These are phyloP conservation scores for Tylochromis polylepis DNA, from an alignment of 2,113 vertebrate species.

Conservation along the genomic window DNA sequence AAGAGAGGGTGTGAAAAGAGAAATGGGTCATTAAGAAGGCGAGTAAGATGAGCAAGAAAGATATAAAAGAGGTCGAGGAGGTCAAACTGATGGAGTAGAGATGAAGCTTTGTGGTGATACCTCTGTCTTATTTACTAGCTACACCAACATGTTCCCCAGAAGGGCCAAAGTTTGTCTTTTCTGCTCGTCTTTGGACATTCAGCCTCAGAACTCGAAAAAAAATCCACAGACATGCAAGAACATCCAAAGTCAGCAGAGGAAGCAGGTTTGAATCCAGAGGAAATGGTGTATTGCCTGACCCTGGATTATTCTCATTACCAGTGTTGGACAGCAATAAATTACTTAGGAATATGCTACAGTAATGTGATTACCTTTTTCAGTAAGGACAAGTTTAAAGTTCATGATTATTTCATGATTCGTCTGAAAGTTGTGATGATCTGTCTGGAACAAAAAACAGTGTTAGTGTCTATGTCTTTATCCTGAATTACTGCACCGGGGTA, in stretches of 20 bases:
- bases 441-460: neutral
- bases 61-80: constrained; percentile 16
- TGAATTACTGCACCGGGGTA: neutral
- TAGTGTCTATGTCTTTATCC: neutral
- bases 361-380: neutral
- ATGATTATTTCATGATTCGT: neutral
- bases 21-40: neutral
- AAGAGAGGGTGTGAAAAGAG: neutral
- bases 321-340: neutral
- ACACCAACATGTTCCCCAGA: neutral
- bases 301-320: neutral
- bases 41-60: neutral
- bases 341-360: neutral
- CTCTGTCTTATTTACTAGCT: neutral
- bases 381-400: neutral
- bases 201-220: neutral
- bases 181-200: neutral
- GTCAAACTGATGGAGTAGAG: neutral
- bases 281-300: neutral
- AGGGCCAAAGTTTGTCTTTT: rapidly evolving
- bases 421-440: neutral
- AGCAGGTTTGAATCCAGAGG: neutral
- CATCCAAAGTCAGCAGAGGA: neutral
- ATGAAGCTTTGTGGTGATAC: neutral
- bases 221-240: neutral